These are phyloP conservation scores for Endotricha flammealis DNA, from an alignment of 2,888 invertebrate species.

Conservation along the genomic window DNA sequence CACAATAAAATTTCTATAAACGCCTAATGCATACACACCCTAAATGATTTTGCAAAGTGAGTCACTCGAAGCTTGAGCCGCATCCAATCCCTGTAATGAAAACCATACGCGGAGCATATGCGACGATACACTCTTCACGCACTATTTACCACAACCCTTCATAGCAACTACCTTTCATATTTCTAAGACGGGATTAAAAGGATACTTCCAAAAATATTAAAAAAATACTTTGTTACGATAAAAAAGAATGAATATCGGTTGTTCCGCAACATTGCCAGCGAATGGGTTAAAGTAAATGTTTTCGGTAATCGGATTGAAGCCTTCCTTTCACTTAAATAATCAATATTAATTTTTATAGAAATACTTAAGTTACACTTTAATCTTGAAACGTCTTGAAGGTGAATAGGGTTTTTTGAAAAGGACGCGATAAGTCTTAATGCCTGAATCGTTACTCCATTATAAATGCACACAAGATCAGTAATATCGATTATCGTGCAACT, in stretches of 20 bases:
- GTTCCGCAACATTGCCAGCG: constrained; percentile 44
- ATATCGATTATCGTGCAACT: background rate
- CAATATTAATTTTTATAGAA: constrained; percentile 13
- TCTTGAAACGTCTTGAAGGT: too few species aligned
- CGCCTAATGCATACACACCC: constrained; percentile 6
- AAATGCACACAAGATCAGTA: too few species aligned
- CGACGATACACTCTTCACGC: constrained; percentile 45
- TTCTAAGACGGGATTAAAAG: constrained; percentile 2
- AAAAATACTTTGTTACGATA: constrained; percentile 8
- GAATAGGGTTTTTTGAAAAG: too few species aligned
- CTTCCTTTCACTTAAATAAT: constrained; percentile 15
- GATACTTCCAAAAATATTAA: constrained; percentile 19
- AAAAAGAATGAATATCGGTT: constrained; percentile 20
- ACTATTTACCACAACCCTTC: constrained; percentile 43
- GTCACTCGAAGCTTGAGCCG: constrained; percentile 15
- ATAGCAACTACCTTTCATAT: constrained; percentile 11
- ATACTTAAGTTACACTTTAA: constrained; percentile 7
- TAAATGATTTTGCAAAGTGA: constrained; percentile 22
- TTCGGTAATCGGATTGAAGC: constrained; percentile 49
- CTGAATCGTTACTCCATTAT: too few species aligned
- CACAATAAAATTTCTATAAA: background rate
- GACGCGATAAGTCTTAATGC: too few species aligned
- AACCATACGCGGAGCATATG: constrained; percentile 15
- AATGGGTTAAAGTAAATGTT: constrained; percentile 46
- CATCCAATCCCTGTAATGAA: constrained; percentile 18